phyloP scores from a whole-genome alignment of 1,140 invertebrate genomes.

The Berghia stephanieae region DNA sequence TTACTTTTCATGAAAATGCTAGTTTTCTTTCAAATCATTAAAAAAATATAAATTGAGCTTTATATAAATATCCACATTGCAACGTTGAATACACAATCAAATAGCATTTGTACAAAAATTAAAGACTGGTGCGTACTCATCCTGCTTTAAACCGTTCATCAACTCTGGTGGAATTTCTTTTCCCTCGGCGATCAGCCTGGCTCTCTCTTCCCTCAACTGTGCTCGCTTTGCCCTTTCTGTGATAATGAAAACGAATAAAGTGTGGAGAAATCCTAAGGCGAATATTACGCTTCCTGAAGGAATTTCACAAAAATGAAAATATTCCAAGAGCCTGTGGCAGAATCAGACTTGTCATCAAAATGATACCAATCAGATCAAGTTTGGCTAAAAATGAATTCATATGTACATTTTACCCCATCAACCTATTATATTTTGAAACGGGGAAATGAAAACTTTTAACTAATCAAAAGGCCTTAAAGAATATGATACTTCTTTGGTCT shows the following conservation, averaged over 20 bases:
- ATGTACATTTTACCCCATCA: too few relatives aligned
- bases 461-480: too few relatives aligned
- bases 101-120: conserved; percentile 31
- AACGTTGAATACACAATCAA: not conserved
- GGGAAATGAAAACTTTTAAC: too few relatives aligned
- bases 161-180: conserved; percentile 61
- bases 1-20: not conserved
- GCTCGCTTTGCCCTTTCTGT: conserved; percentile 58
- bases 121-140: conserved; percentile 52
- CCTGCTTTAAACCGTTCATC: conserved; percentile 45
- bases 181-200: conserved; percentile 54
- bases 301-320: not conserved
- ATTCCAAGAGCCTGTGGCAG: not conserved
- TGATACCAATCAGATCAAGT: too few relatives aligned
- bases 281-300: not conserved
- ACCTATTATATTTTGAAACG: too few relatives aligned
- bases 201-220: conserved; percentile 56
- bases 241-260: conserved; percentile 11
- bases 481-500: too few relatives aligned
- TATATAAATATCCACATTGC: not conserved
- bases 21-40: not conserved
- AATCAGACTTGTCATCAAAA: too few relatives aligned
- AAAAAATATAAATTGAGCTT: not conserved
- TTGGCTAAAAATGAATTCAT: too few relatives aligned
- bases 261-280: not conserved